Base-by-base conservation (phyloP, 1,140 invertebrate species). In the Euura lappo region DNA sequence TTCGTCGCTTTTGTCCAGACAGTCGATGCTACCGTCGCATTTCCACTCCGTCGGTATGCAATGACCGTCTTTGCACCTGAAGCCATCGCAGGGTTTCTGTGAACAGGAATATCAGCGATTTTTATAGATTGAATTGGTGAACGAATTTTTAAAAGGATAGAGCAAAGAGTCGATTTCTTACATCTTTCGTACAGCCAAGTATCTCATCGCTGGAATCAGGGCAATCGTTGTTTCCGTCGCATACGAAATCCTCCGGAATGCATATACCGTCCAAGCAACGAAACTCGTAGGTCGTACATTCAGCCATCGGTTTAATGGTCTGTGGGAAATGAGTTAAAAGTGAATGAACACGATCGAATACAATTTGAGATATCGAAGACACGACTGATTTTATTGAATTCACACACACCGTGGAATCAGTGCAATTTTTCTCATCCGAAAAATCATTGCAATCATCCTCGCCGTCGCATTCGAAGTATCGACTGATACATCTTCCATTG, bases 181-280 rank as follows among this genome's bases (percentile, higher is more conserved):
- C 74, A 84, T 83, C 6, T 88, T 86, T 89, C 80, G 91, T 92
- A 78, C 90, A 92, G 71, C 89, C 90, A 3, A 89, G 85, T 72
- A 89, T 88, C 87, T 98, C 96, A 85, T 98, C 96, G 70, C 92
- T 93, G 2, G 87, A 87, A 82, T 95, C 94, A 11, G 86, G 82
- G 80, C 96, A 97, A 81, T 96, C 93, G 2, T 85, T 70, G 6
- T 92, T 88, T 13, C 91, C 90, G 85, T 97, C 93, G 83, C 96
- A 97, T 6, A 94, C 95, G 11, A 94, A 88, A 72, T 92, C 89
- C 74, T 91, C 89, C 0, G 94, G 93, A 74, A 98, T 93, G 84
- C 95, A 97, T 13, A 86, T 85, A 8, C 91, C 90, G 81, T 90
- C 89, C 0, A 85, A 82, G 80, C 93, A 94, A 60, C 82, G 72